Base-by-base conservation (phyloP, 2,888 invertebrate genomes). In the Drosophila mettleri region DNA sequence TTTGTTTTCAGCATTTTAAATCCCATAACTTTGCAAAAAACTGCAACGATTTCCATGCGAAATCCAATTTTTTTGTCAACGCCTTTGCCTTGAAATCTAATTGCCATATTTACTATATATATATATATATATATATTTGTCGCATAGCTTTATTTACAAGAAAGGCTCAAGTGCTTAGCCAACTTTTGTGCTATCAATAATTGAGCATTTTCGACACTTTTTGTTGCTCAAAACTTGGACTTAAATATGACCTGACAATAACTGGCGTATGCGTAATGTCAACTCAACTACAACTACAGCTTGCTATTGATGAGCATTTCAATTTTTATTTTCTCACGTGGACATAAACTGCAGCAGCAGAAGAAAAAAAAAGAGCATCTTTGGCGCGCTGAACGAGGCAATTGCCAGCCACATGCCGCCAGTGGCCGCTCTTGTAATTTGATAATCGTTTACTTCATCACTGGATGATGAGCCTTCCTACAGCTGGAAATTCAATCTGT, bases 401-500 rank as follows among this genome's bases (percentile, higher is more conserved):
- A 27, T 29, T 22, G 33, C 33, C 33, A 43, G 41, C 18, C 33
- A 10, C 54, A 54, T 43, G 24, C 54, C 43, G 54, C 22, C 58
- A 58, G 33, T 61, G 60, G 71, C 57, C 76, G 65, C 58, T 64
- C 39, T 58, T 46, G 76, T 70, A 74, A 74, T 75, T 70, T 74
- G 70, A 74, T 74, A 60, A 74, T 41, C 59, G 59, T 43, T 69
- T 48, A 41, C 75, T 55, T 75, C 73, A 57, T 75, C 60, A 51
- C 46, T 60, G 67, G 51, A 39, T 60, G 76, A 75, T 70, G 74
- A 70, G 76, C 41, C 53, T 76, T 74, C 76, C 74, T 65, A 22
- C 43, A 51, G 46, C 53, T 55, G 76, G 57, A 65, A 76, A 74
- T 76, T 76, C 61, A 70, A 74, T 76, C 71, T 70, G 58, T 71